These are phyloP conservation scores for Melospiza melodia DNA, from an alignment of 2,113 vertebrate species.

Conservation along the genomic window DNA sequence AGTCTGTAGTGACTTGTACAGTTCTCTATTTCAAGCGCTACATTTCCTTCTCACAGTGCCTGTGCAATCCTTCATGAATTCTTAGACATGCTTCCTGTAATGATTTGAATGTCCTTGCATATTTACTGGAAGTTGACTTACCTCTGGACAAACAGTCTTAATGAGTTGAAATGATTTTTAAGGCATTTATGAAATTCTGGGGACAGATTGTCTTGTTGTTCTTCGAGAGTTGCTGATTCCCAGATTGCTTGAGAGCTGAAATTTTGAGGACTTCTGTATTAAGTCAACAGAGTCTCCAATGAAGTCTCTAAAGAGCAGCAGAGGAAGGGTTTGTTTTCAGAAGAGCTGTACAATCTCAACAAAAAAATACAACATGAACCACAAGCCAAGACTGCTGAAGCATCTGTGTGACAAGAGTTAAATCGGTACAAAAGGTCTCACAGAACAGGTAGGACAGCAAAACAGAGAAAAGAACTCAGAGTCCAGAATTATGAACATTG, in stretches of 20 bases:
- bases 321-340: not conserved
- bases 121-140: not conserved
- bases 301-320: not conserved
- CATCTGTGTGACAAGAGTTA: not conserved
- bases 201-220: not conserved
- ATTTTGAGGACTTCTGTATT: not conserved
- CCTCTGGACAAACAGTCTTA: not conserved
- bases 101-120: not conserved
- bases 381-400: not conserved
- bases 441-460: not conserved
- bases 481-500: not conserved
- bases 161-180: not conserved
- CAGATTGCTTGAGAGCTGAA: not conserved
- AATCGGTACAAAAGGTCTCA: not conserved
- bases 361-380: fast-evolving
- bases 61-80: not conserved
- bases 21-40: not conserved
- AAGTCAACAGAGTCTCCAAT: not conserved
- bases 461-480: not conserved
- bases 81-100: not conserved
- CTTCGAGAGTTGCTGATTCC: not conserved
- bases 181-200: not conserved
- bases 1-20: not conserved
- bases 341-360: not conserved
- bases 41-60: not conserved